Evolutionary conservation across 2,797 vertebrate species (phyloP).

Genomic region (Hirundo rustica): DNA sequence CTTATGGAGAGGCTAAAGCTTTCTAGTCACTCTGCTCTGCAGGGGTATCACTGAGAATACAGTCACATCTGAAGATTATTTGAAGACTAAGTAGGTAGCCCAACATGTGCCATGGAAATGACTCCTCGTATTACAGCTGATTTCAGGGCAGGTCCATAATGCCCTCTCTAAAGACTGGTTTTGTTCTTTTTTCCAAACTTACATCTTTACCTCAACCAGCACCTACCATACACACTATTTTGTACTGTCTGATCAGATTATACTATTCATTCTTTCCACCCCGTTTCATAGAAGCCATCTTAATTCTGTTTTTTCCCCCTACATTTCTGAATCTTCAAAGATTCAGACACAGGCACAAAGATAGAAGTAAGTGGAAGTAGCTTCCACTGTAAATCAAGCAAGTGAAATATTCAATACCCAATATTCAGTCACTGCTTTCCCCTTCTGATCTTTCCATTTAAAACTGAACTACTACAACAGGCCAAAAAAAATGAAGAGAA

Average conservation of each 20-base stretch:
- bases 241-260: neutral
- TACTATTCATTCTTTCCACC: neutral
- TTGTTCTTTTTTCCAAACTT: neutral
- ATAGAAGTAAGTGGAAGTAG: neutral
- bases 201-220: neutral
- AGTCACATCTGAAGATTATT: neutral
- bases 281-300: neutral
- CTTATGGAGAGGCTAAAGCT: neutral
- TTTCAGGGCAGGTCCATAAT: neutral
- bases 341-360: too few species aligned
- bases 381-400: neutral
- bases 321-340: neutral
- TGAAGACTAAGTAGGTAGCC: neutral
- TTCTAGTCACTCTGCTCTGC: neutral
- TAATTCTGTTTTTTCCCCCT: neutral
- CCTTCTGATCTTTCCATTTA: neutral
- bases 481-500: neutral
- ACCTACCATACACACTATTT: neutral
- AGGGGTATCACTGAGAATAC: neutral
- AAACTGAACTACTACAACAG: neutral
- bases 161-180: neutral
- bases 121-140: neutral
- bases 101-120: neutral
- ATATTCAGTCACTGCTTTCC: neutral
- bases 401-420: neutral